Conservation (phyloP, 2,888 invertebrate genomes). For the Steinernema hermaphroditum region DNA sequence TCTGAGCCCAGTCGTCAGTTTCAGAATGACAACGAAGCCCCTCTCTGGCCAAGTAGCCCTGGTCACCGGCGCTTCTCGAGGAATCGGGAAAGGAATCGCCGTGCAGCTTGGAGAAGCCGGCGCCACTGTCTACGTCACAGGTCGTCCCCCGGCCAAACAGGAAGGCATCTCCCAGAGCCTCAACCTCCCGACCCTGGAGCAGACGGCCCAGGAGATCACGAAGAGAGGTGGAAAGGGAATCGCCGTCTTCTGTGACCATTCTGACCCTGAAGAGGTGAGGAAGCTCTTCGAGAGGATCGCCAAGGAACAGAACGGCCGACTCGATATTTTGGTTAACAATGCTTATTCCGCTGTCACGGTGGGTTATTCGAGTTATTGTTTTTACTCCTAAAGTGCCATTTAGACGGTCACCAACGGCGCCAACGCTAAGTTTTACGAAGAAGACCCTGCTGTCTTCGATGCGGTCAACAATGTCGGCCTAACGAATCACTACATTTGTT, state of each 20-base stretch:
- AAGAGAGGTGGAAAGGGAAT: constrained; percentile 66
- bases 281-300: constrained; percentile 64
- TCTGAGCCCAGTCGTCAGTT: no score
- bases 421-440: constrained; percentile 67
- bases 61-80: constrained; percentile 57
- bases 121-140: constrained; percentile 68
- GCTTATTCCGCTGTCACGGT: constrained; percentile 60
- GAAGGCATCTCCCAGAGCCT: constrained; percentile 7
- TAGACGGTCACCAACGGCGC: constrained; percentile 50
- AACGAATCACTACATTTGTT: constrained; percentile 67
- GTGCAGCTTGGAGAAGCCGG: constrained; percentile 68
- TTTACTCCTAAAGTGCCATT: no score
- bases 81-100: constrained; percentile 48
- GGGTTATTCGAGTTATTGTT: no score
- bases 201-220: constrained; percentile 58
- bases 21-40: constrained; percentile 31
- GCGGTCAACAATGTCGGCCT: constrained; percentile 67
- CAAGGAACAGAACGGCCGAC: constrained; percentile 65
- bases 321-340: constrained; percentile 68
- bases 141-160: constrained; percentile 26
- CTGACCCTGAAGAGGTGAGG: constrained; percentile 64
- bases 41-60: constrained; percentile 50
- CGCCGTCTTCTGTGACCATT: constrained; percentile 67
- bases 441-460: constrained; percentile 67
- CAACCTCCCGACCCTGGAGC: constrained; percentile 32